A percentile compares a stretch with the other conserved stretches of the same genome.
phyloP scores from a whole-genome alignment of 2,888 invertebrate genomes.

The Pherbina coryleti region DNA sequence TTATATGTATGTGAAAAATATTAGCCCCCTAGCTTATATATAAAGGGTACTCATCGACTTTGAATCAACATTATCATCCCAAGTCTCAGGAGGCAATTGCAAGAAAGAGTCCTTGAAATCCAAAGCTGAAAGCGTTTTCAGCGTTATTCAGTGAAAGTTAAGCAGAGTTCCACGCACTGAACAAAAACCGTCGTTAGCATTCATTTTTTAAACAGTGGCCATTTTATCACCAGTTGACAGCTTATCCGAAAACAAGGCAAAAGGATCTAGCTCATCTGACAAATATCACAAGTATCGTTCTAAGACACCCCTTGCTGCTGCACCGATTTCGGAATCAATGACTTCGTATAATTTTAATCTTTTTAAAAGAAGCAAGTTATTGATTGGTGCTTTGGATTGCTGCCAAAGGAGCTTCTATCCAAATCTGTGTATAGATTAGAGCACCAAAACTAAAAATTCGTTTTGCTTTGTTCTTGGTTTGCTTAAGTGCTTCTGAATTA shows the following conservation, averaged over 20 bases:
- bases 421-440: conserved; percentile 26
- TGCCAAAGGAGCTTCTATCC: conserved; percentile 33
- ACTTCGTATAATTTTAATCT: too few species aligned
- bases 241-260: conserved; percentile 36
- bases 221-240: neutral
- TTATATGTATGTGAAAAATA: neutral
- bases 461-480: neutral
- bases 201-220: neutral
- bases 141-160: neutral
- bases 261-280: conserved; percentile 29
- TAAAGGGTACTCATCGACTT: neutral
- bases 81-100: conserved; percentile 24
- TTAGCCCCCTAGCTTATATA: neutral
- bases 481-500: conserved; percentile 21
- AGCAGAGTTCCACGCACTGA: neutral
- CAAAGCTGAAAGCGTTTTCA: conserved; percentile 1
- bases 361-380: conserved; percentile 20
- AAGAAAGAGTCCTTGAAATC: conserved; percentile 26
- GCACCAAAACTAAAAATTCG: conserved; percentile 22
- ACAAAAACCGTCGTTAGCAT: neutral
- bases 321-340: too few species aligned
- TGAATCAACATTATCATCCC: conserved; percentile 16
- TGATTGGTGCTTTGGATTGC: conserved; percentile 34
- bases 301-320: conserved; percentile 36
- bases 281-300: conserved; percentile 36